Evolutionary conservation across 1,140 invertebrate genomes (phyloP), one percentile per base, ranked within the genome.

Genomic region (Apis florea): DNA sequence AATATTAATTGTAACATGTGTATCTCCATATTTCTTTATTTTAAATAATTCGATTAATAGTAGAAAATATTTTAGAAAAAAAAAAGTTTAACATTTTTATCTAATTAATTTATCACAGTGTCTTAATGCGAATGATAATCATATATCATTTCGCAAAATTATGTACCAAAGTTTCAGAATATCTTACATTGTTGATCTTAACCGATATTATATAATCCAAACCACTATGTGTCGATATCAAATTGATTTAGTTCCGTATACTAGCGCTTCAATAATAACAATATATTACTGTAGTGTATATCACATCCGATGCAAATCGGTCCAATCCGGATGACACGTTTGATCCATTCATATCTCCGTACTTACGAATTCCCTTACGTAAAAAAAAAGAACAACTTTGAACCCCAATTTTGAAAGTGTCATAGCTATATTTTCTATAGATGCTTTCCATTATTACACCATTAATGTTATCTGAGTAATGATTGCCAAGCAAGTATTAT

Each of bases 391-490:
- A 61, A 47, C 0, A 51, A 47, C 21, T 49, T 54, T 71, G 10
- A 63, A 72, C 77, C n/a, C 15, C 21, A 40, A 40, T 0, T 40
- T 40, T 0, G 58, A 72, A 72, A 54, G 78, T 68, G 47, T 78
- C 56, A 58, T 69, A 59, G 56, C 59, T 71, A 49, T 71, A 49
- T 17, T 56, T 47, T 70, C 68, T 53, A 49, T 78, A 82, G 76
- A 79, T 51, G 54, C 67, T 86, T 78, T 70, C 51, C 61, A 61
- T 61, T 40, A 40, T 40, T 40, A 82, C 49, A 87, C 85, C 85
- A 87, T 87, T 87, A 87, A 87, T 87, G 85, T 87, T 87, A 87
- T 87, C 85, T 86, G 85, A 87, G 85, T 87, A 83, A 85, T 80
- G 58, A 59, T 64, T 71, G 68, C 59, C 68, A 73, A 79, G 79